Evolutionary conservation across 1,140 invertebrate species (phyloP).

Genomic region (Pemphigus obesinymphae): DNA sequence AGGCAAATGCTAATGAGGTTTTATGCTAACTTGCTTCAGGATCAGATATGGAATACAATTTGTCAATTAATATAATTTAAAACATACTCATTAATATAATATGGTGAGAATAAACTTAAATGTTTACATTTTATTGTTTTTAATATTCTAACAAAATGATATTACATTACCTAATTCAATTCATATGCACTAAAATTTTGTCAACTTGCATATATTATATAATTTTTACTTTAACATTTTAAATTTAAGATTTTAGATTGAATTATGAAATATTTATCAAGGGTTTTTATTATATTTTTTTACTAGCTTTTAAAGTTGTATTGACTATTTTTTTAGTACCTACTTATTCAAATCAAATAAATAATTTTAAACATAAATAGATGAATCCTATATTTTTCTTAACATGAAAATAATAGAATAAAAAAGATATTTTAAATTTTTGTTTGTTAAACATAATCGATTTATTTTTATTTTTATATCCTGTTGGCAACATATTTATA

Average conservation of each 20-base stretch:
- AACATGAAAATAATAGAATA: neutral
- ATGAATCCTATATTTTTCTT: neutral
- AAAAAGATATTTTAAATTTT: neutral
- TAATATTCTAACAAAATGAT: neutral
- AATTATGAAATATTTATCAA: too few species aligned
- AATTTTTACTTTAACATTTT: too few species aligned
- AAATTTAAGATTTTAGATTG: too few species aligned
- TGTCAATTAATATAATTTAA: neutral
- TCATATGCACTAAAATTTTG: neutral
- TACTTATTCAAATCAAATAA: too few species aligned
- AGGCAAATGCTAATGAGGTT: neutral
- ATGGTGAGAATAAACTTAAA: slow-evolving; percentile 1
- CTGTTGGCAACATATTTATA: neutral
- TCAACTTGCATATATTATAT: too few species aligned
- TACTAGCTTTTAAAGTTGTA: too few species aligned
- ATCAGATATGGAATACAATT: neutral
- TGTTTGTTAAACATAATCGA: neutral
- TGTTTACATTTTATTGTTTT: neutral
- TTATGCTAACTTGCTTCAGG: neutral
- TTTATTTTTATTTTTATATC: neutral
- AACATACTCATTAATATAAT: neutral
- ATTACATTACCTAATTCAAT: neutral
- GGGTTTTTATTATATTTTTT: too few species aligned
- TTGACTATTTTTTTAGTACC: too few species aligned
- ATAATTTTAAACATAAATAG: too few species aligned